Conservation (phyloP, 2,888 invertebrate species). For the Diloba caeruleocephala region DNA sequence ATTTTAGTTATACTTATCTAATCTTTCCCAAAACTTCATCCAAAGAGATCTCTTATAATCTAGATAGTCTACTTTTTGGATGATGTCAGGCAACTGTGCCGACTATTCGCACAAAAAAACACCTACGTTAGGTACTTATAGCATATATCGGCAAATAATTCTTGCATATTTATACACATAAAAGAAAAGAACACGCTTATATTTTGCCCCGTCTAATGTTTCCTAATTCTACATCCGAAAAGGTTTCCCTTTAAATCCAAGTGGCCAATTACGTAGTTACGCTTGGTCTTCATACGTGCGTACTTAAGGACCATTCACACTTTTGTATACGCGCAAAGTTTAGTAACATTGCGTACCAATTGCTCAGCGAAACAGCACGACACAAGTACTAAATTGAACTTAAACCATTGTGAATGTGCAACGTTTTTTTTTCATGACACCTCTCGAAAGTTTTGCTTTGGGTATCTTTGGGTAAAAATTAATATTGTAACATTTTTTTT, state of each 20-base stretch:
- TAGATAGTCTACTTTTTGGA: too few species aligned
- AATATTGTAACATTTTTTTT: neutral
- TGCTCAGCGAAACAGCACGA: constrained; percentile 62
- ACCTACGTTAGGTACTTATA: too few species aligned
- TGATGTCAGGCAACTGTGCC: too few species aligned
- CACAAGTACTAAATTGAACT: constrained; percentile 40
- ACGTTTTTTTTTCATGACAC: constrained; percentile 30
- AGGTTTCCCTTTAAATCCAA: constrained; percentile 82
- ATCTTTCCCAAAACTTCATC: too few species aligned
- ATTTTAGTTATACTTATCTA: too few species aligned
- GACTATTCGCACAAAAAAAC: too few species aligned
- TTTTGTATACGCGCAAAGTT: constrained; percentile 69
- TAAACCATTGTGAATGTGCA: constrained; percentile 38
- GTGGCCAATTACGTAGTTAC: constrained; percentile 83
- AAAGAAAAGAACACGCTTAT: too few species aligned
- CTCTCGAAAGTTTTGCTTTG: constrained; percentile 17
- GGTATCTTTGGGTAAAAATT: constrained; percentile 19
- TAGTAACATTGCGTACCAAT: constrained; percentile 76
- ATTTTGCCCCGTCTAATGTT: constrained; percentile 42
- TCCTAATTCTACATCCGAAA: constrained; percentile 68
- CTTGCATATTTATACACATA: too few species aligned
- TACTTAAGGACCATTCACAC: constrained; percentile 44
- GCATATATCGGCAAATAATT: too few species aligned
- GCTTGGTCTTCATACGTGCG: constrained; percentile 67
- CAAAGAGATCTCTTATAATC: too few species aligned